Conservation (phyloP, 1,140 invertebrate genomes). For the Euura saliciscinereae region DNA sequence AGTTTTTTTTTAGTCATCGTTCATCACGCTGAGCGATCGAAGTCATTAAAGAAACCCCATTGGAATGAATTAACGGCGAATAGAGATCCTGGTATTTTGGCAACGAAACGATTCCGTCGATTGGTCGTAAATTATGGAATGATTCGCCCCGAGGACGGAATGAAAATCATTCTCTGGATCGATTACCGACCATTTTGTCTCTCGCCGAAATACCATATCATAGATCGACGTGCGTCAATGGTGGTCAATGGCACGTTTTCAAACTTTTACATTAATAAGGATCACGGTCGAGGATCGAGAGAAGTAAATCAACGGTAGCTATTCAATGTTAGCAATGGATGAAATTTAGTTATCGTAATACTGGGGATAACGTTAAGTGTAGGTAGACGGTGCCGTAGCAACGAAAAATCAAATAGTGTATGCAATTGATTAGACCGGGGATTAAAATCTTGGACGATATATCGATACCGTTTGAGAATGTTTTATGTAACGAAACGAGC, state of each 20-base stretch:
- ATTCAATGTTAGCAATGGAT: constrained; percentile 15
- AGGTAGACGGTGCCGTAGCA: constrained; percentile 40
- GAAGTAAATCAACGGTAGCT: constrained; percentile 20
- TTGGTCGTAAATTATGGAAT: background rate
- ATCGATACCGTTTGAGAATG: background rate
- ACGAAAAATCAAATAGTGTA: constrained; percentile 38
- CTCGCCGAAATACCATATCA: background rate
- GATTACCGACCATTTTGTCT: background rate
- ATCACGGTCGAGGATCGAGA: background rate
- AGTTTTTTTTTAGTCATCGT: constrained; percentile 26
- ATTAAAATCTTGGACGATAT: background rate
- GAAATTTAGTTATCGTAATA: constrained; percentile 24
- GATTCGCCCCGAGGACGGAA: background rate
- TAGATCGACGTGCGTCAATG: background rate
- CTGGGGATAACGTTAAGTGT: constrained; percentile 31
- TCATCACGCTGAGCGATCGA: background rate
- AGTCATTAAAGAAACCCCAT: background rate
- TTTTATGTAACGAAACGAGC: background rate
- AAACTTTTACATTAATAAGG: background rate
- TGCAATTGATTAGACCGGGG: background rate
- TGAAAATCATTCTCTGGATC: background rate
- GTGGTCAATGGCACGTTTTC: background rate
- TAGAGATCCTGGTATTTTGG: background rate
- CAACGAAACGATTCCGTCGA: background rate
- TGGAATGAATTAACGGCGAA: constrained; percentile 5